phyloP scores from a whole-genome alignment of 2,888 invertebrate genomes.

The Drosophila hamatofila region DNA sequence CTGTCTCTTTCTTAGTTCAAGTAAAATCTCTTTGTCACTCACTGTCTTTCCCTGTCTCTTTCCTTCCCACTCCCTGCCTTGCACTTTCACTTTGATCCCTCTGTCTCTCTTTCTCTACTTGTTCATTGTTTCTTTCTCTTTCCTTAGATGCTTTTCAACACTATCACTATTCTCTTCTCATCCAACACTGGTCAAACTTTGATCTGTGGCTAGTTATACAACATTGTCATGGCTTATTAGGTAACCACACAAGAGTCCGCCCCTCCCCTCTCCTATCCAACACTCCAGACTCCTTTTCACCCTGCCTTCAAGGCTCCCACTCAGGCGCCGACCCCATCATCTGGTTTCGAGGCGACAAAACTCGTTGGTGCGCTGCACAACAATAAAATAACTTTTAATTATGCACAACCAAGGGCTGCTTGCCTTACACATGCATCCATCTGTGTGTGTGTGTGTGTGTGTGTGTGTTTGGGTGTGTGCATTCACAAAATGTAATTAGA shows the following conservation, averaged over 20 bases:
- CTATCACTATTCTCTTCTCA: not conserved
- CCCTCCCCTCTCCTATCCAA: too few species aligned
- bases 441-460: constrained; percentile 13
- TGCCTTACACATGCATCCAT: not conserved
- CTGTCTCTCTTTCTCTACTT: not conserved
- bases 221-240: constrained; percentile 41
- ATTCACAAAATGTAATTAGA: constrained; percentile 79
- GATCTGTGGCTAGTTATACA: constrained; percentile 13
- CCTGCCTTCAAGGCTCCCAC: not conserved
- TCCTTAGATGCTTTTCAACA: not conserved
- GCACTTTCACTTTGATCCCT: not conserved
- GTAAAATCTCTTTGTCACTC: too few species aligned
- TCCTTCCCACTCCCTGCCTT: not conserved
- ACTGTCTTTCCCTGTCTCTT: not conserved
- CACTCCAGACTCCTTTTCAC: not conserved
- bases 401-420: constrained; percentile 66
- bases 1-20: not conserved
- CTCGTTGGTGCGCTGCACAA: constrained; percentile 56
- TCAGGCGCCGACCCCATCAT: not conserved
- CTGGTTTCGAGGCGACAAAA: constrained; percentile 39
- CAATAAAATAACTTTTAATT: constrained; percentile 82
- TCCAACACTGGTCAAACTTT: not conserved
- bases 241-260: constrained; percentile 19
- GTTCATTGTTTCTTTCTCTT: too few species aligned
- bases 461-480: constrained; percentile 22